Evolutionary conservation across 2,888 invertebrate species (phyloP), one percentile per base, ranked within the genome.

Genomic region (Sphaerophoria taeniata): DNA sequence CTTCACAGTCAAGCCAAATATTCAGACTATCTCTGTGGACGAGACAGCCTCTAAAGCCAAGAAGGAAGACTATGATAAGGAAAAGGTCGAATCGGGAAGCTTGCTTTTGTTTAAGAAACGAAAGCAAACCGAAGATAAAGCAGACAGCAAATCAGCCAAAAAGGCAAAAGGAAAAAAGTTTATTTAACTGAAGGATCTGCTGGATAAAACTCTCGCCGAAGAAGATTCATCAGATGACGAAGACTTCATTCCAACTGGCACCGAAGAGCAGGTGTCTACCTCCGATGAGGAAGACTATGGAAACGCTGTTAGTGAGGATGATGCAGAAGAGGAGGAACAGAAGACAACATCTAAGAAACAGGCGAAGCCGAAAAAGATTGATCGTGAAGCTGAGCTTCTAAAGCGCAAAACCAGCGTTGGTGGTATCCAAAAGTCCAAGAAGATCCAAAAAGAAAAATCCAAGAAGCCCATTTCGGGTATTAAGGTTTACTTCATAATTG

Each of bases 221-320:
- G 92, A 91, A 45, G n/a, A 6, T 39, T 78, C 86, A 3, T 89
- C 91, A 1, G 90, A 89, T 4, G 92, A 91, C 86, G 92, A 90
- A 69, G 91, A 91, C 49, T 91, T 88, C 49, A 49, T 82, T 60
- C 88, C 76, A 6, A 63, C 70, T 14, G 39, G 56, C 6, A 72
- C 74, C 12, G 45, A 61, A 11, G 81, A 86, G 3, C 53, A 73
- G 14, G 3, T 39, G 1, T 9, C 67, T 11, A 67, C 51, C 7
- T 67, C 67, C 9, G 81, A 85, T 0, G 61, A 43, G 14, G 83
- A 80, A 14, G 76, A 79, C 51, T 75, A 84, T 55, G 83, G 76
- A 16, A n/a, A 63, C 3, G 43, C 24, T 24, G 24, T 24, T 24
- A 24, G 24, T 24, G 24, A 43, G 9, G 76, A 87, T 1, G 43